phyloP scores from a whole-genome alignment of 2,113 vertebrate species.

The Perca fluviatilis region DNA sequence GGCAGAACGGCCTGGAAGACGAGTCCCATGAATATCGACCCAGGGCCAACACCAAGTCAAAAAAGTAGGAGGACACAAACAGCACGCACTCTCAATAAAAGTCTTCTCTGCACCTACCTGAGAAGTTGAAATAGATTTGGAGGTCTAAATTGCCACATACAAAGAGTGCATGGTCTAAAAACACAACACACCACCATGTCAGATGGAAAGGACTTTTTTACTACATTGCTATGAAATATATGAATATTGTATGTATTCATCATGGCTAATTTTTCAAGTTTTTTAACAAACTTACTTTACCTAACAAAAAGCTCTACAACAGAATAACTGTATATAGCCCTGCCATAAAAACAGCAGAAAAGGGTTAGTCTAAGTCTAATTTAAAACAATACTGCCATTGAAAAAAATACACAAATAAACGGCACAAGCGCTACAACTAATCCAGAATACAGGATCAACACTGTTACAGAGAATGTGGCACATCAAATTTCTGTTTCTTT shows the following conservation, averaged over 20 bases:
- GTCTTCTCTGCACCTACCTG: not conserved
- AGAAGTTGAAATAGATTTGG: not conserved
- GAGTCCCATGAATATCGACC: conserved; percentile 98
- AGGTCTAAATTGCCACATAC: not conserved
- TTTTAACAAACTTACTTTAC: not conserved
- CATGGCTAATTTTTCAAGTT: not conserved
- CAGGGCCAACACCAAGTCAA: conserved; percentile 97
- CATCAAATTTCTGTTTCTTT: conserved; percentile 5
- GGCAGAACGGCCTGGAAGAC: conserved; percentile 98
- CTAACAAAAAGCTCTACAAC: not conserved
- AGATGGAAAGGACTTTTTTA: not conserved
- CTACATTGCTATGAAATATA: not conserved
- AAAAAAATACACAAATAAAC: not conserved
- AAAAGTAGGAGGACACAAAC: conserved; percentile 86
- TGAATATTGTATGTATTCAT: not conserved
- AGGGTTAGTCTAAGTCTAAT: not conserved
- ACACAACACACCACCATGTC: not conserved
- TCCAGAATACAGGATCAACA: not conserved
- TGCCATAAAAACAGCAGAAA: not conserved
- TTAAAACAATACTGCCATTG: not conserved
- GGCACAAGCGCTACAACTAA: not conserved
- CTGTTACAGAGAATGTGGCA: not conserved
- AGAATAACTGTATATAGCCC: not conserved
- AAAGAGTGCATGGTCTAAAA: not conserved
- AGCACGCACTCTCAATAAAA: not conserved